Base-by-base conservation (phyloP, 2,888 invertebrate genomes). In the Neoitamus cyanurus region DNA sequence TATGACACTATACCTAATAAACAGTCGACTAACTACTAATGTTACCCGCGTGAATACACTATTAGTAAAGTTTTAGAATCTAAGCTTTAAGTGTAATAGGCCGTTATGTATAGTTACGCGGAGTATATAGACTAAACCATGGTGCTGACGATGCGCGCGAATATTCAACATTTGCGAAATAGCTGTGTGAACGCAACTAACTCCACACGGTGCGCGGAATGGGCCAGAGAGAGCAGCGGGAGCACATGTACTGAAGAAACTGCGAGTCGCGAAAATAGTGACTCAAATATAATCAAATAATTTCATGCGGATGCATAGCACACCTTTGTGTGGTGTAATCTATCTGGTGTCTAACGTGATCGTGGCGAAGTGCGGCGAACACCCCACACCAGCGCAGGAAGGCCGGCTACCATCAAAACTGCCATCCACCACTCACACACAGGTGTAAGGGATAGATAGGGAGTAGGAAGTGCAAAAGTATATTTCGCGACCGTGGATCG, bases 21-120 rank as follows among this genome's bases (percentile, higher is more conserved):
- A 87, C 87, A 87, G 87, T 87, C 87, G 86, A 87, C 87, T 87
- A 87, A 87, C 87, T 87, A 87, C 87, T 87, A 87, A 87, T 87
- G 87, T 86, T 87, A 87, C 86, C 87, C 88, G 88, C 88, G 87
- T 88, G 88, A 87, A 87, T 88, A 87, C 87, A 87, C 87, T 86
- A 87, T 87, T 88, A 87, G 88, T 87, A 87, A 86, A 88, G 87
- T 87, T 86, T 86, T 75, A 48, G 84, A 85, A 83, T 86, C 85
- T 86, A 86, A 86, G 84, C 85, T 85, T 70, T 84, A 84, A 83
- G 69, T 85, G 85, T 84, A 84, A 85, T 85, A 85, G 83, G 70
- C 85, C 70, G 28, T 46, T 83, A 84, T 84, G 83, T 85, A 85
- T 84, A 83, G 72, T 48, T 73, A 82, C 36, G 36, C 15, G 13